A percentile compares a stretch with the other conserved stretches of the same genome.
Conservation (phyloP, 2,888 invertebrate genomes). For the Tridacna gigas region DNA sequence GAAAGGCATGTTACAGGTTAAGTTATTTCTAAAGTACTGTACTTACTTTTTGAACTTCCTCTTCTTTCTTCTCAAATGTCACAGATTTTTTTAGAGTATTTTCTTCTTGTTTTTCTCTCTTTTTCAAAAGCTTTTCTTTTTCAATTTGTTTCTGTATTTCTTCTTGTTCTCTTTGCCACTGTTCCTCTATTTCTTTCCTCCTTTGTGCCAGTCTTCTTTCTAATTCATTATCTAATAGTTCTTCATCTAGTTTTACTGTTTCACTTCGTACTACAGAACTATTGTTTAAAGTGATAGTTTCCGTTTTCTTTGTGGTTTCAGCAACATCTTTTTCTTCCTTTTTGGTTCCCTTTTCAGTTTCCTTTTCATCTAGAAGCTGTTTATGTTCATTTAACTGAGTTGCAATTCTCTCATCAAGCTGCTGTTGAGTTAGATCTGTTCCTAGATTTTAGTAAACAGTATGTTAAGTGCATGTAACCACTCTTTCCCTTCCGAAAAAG, state of each 20-base stretch:
- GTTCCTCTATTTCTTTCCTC: slow-evolving; percentile 25
- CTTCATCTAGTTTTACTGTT: slow-evolving; percentile 11
- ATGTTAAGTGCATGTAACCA: too few relatives aligned
- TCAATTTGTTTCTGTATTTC: slow-evolving; percentile 50
- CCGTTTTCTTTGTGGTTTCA: slow-evolving; percentile 2
- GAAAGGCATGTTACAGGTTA: too few relatives aligned
- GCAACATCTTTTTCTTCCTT: slow-evolving; percentile 40
- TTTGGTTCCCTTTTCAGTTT: slow-evolving; percentile 67
- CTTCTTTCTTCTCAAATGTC: slow-evolving; percentile 65
- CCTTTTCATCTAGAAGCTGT: slow-evolving; percentile 66
- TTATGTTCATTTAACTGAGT: slow-evolving; percentile 76
- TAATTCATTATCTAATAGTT: slow-evolving; percentile 17
- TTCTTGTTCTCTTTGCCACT: slow-evolving; percentile 48
- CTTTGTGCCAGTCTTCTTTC: slow-evolving; percentile 27
- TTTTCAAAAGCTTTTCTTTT: slow-evolving; percentile 68
- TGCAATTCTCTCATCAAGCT: slow-evolving; percentile 79
- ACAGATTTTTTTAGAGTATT: slow-evolving; percentile 76
- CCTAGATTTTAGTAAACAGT: slow-evolving; percentile 51
- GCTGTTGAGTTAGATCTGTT: slow-evolving; percentile 79
- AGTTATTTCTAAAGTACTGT: too few relatives aligned
- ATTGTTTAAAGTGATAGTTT: slow-evolving; percentile 12
- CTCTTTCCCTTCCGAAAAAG: too few relatives aligned
- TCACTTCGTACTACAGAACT: not conserved
- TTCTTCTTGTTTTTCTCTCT: slow-evolving; percentile 75
- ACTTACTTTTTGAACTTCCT: not conserved